phyloP scores from a whole-genome alignment of 2,797 vertebrate species.

The Selene dorsalis region DNA sequence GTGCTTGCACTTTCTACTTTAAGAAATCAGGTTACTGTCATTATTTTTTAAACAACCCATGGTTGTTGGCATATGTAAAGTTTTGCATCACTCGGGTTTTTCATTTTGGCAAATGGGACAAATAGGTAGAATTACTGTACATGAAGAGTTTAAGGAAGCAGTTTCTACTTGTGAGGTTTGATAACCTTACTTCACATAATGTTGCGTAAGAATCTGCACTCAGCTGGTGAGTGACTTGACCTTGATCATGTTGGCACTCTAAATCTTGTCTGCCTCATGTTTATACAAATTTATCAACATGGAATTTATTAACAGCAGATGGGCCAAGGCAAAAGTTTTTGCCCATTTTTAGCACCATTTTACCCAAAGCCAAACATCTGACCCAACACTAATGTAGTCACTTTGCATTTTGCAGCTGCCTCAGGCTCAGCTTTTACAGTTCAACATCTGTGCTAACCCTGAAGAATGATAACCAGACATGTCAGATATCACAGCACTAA shows the following conservation, averaged over 20 bases:
- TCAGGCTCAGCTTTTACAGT: constrained; percentile 37
- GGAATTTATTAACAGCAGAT: constrained; percentile 43
- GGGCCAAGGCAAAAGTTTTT: constrained; percentile 20
- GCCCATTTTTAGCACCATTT: constrained; percentile 14
- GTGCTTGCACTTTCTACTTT: constrained; percentile 69
- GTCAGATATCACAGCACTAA: constrained; percentile 38
- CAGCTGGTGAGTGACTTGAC: constrained; percentile 42
- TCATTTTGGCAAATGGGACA: constrained; percentile 56
- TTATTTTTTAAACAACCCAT: constrained; percentile 73
- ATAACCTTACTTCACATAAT: constrained; percentile 28
- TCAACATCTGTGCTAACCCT: constrained; percentile 40
- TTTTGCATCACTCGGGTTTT: constrained; percentile 58
- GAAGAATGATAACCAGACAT: constrained; percentile 43
- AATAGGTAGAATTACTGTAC: constrained; percentile 45
- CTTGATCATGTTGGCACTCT: constrained; percentile 31
- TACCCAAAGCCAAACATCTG: constrained; percentile 31
- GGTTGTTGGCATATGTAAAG: constrained; percentile 40
- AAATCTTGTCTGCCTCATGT: constrained; percentile 47
- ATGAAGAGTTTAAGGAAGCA: constrained; percentile 26
- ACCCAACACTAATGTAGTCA: constrained; percentile 27
- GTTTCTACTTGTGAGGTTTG: constrained; percentile 18
- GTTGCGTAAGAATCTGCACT: constrained; percentile 36
- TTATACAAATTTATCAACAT: constrained; percentile 45
- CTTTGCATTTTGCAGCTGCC: constrained; percentile 38
- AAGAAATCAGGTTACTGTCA: constrained; percentile 72